Evolutionary conservation across 92 coral and sea anemone species (phyloP).

Genomic region (Desmophyllum pertusum): DNA sequence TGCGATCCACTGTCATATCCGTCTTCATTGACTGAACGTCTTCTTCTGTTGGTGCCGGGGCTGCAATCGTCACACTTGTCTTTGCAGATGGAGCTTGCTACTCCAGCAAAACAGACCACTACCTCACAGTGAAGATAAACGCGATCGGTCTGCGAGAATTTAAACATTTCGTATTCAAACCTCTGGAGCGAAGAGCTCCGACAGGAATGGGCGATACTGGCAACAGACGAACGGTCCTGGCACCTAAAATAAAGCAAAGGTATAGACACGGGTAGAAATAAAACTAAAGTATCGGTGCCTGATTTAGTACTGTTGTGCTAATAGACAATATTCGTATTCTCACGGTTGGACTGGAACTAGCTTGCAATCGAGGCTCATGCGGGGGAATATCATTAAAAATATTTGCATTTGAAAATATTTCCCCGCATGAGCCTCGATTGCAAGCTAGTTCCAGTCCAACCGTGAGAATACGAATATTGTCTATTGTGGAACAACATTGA

Average conservation of each 20-base stretch:
- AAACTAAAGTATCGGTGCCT: too few species aligned
- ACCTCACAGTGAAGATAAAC: conserved; percentile 6
- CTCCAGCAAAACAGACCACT: not conserved
- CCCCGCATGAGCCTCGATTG: too few species aligned
- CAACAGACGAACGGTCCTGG: not conserved
- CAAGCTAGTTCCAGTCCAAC: too few species aligned
- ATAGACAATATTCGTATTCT: too few species aligned
- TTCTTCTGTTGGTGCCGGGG: not conserved
- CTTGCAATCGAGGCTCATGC: too few species aligned
- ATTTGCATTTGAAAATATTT: too few species aligned
- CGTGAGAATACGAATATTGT: too few species aligned
- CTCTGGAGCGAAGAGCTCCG: not conserved
- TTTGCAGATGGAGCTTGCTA: not conserved
- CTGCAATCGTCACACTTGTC: not conserved
- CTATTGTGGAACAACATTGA: too few species aligned
- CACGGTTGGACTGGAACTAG: too few species aligned
- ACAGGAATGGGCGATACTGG: not conserved
- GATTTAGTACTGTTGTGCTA: too few species aligned
- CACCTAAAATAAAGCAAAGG: not conserved
- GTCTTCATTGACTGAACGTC: not conserved
- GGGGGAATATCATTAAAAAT: too few species aligned
- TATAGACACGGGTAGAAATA: not conserved
- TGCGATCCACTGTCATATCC: not conserved
- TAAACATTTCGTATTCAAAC: not conserved
- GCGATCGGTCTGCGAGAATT: not conserved